Conservation (phyloP, 2,797 vertebrate genomes). For the Cossypha caffra region DNA sequence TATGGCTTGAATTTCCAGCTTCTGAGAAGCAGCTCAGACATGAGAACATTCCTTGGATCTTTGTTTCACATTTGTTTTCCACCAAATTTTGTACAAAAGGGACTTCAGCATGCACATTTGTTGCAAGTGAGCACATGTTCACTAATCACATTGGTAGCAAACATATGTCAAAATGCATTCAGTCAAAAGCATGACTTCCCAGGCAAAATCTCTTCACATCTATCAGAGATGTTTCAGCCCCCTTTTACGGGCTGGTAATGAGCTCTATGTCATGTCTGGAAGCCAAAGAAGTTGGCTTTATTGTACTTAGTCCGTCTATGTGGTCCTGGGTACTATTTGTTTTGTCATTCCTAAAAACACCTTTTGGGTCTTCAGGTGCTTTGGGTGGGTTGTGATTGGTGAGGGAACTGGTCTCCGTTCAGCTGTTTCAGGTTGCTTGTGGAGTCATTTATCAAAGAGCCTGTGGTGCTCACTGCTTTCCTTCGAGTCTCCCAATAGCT, state of each 20-base stretch:
- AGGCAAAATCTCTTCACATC: background rate
- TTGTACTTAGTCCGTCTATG: background rate
- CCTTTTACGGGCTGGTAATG: background rate
- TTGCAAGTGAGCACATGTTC: background rate
- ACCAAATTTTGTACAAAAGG: background rate
- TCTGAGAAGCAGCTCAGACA: background rate
- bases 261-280: background rate
- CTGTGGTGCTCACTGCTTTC: background rate
- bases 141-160: background rate
- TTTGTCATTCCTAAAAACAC: background rate
- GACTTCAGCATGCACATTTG: background rate
- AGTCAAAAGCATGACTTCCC: background rate
- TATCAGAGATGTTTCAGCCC: background rate
- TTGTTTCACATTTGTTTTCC: background rate
- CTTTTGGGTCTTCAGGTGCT: background rate
- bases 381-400: background rate
- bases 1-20: background rate
- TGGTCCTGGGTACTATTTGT: background rate
- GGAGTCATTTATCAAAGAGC: background rate
- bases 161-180: background rate
- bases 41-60: background rate
- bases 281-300: background rate
- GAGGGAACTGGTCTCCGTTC: background rate
- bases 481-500: accelerated
- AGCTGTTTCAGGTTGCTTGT: background rate